phyloP scores from a whole-genome alignment of 2,797 vertebrate genomes.

The Tarsius wallacei region DNA sequence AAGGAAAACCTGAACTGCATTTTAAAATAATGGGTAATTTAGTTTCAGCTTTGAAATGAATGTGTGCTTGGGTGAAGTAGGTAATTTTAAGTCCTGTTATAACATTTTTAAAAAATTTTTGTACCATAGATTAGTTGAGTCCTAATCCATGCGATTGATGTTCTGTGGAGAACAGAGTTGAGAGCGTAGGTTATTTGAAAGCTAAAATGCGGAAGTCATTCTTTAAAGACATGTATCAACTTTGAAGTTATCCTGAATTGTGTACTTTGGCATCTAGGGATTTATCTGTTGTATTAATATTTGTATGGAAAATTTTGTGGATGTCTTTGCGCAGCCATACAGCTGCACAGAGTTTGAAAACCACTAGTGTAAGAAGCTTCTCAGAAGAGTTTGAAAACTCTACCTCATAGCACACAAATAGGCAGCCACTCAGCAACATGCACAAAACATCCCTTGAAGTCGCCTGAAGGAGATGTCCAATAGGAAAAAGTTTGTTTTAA shows the following conservation, averaged over 20 bases:
- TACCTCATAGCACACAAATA: background rate
- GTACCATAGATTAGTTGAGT: background rate
- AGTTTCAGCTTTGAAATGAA: constrained; percentile 54
- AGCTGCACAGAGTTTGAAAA: constrained; percentile 13
- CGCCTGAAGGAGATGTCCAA: background rate
- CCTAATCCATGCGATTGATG: background rate
- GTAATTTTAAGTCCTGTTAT: constrained; percentile 56
- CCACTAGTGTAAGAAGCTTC: background rate
- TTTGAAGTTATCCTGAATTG: background rate
- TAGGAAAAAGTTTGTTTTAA: constrained; percentile 45
- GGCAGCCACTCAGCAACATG: constrained; percentile 27
- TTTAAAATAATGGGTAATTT: constrained; percentile 34
- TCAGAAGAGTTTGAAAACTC: constrained; percentile 34
- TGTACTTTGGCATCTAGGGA: background rate
- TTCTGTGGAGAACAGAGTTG: background rate
- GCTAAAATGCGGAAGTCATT: constrained; percentile 24
- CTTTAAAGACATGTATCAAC: background rate
- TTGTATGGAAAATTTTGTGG: constrained; percentile 12
- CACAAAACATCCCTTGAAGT: constrained; percentile 23
- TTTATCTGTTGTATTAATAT: background rate
- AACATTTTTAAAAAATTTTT: constrained; percentile 4
- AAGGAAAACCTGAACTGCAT: background rate
- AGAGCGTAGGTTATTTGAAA: constrained; percentile 18
- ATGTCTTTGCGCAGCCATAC: background rate
- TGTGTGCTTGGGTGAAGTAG: background rate